phyloP scores from a whole-genome alignment of 2,888 invertebrate genomes.

The Cryptocephalus primarius region DNA sequence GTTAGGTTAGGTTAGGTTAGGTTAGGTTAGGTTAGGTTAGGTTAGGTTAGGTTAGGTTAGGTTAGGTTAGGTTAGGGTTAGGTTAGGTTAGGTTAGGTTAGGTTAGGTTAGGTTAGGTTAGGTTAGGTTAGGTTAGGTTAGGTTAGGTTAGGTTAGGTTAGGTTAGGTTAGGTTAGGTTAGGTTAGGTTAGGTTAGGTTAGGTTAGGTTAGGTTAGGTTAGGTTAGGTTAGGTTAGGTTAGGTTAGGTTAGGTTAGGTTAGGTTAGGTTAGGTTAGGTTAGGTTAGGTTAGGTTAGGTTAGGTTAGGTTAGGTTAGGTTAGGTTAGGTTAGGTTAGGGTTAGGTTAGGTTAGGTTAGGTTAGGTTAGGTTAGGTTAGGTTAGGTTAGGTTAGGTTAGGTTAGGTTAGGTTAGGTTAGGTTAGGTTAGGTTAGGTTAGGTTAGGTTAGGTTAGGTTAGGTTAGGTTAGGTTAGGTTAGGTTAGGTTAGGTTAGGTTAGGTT shows the following conservation, averaged over 20 bases:
- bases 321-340: too few relatives aligned
- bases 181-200: slow-evolving; percentile 14
- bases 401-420: slow-evolving; percentile 1
- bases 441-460: slow-evolving; percentile 2
- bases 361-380: slow-evolving; percentile 5
- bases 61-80: too few relatives aligned
- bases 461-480: slow-evolving; percentile 5
- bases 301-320: slow-evolving; percentile 8
- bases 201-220: slow-evolving; percentile 12
- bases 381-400: slow-evolving; percentile 1
- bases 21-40: too few relatives aligned
- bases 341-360: slow-evolving; percentile 7
- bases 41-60: too few relatives aligned
- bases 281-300: slow-evolving; percentile 13
- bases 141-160: slow-evolving; percentile 7
- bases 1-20: too few relatives aligned
- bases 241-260: slow-evolving; percentile 13
- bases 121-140: slow-evolving; percentile 6
- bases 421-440: slow-evolving; percentile 1
- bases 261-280: slow-evolving; percentile 14
- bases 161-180: slow-evolving; percentile 12
- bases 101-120: slow-evolving; percentile 7
- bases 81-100: too few relatives aligned
- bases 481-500: slow-evolving; percentile 3
- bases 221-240: slow-evolving; percentile 13